A percentile compares a stretch with the other conserved stretches of the same genome.
phyloP scores from a whole-genome alignment of 1,140 invertebrate genomes.

The Gryon sp. region DNA sequence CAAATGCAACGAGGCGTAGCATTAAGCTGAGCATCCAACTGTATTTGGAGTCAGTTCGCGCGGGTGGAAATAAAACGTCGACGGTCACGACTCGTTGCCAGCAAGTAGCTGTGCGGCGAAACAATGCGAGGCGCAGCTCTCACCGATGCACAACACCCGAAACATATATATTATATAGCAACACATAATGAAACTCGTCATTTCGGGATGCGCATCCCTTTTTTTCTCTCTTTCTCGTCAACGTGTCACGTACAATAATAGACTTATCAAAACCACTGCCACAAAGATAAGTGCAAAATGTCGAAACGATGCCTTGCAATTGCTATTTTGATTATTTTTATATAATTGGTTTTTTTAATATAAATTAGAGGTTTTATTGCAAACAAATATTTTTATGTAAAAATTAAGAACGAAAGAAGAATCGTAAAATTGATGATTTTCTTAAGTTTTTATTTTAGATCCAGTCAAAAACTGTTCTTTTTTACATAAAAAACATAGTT shows the following conservation, averaged over 20 bases:
- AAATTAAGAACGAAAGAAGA: too few species aligned
- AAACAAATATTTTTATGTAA: too few species aligned
- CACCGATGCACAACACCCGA: constrained; percentile 34
- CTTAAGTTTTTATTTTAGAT: too few species aligned
- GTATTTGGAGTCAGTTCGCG: constrained; percentile 64
- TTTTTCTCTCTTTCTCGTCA: constrained; percentile 19
- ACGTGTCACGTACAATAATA: constrained; percentile 36
- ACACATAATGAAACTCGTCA: constrained; percentile 53
- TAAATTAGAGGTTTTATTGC: too few species aligned
- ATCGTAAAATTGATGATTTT: too few species aligned
- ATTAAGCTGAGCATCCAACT: constrained; percentile 64
- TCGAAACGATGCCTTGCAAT: too few species aligned
- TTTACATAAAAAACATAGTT: too few species aligned
- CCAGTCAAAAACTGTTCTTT: too few species aligned
- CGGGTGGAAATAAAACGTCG: constrained; percentile 65
- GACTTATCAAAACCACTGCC: constrained; percentile 6
- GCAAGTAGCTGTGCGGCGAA: constrained; percentile 52
- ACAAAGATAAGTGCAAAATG: constrained; percentile 5
- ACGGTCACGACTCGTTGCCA: constrained; percentile 63
- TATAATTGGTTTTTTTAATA: too few species aligned
- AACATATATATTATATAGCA: constrained; percentile 47
- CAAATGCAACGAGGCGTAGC: constrained; percentile 66
- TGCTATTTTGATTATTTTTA: too few species aligned
- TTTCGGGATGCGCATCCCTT: constrained; percentile 17
- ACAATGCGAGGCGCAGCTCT: constrained; percentile 52